Evolutionary conservation across 1,140 invertebrate species (phyloP).

Genomic region (Aradophagus sp.): DNA sequence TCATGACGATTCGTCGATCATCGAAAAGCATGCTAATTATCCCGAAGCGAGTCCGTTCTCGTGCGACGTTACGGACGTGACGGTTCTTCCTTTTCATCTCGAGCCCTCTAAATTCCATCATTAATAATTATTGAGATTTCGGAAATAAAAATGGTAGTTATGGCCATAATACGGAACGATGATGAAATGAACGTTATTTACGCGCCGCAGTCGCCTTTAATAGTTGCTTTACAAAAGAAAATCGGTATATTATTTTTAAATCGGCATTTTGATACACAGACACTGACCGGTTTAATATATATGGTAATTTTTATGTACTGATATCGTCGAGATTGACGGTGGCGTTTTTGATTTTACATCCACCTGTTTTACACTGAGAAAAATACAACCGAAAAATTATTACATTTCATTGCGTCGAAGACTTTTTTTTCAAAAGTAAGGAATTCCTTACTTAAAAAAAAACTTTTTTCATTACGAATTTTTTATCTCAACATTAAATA

Average conservation of each 20-base stretch:
- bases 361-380: background rate
- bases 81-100: conserved; percentile 42
- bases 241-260: conserved; percentile 27
- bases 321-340: conserved; percentile 15
- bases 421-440: no score
- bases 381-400: no score
- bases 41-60: conserved; percentile 25
- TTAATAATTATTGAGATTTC: conserved; percentile 48
- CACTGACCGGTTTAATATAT: conserved; percentile 28
- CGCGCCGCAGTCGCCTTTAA: conserved; percentile 22
- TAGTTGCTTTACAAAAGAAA: conserved; percentile 32
- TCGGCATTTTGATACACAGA: conserved; percentile 1
- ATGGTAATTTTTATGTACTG: conserved; percentile 29
- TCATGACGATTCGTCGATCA: conserved; percentile 49
- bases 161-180: conserved; percentile 33
- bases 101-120: conserved; percentile 34
- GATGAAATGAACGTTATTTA: conserved; percentile 51
- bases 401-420: no score
- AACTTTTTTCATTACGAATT: no score
- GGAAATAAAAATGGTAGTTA: conserved; percentile 42
- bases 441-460: no score
- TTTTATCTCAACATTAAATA: no score
- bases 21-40: conserved; percentile 55
- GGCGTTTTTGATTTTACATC: conserved; percentile 8
- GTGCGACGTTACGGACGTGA: conserved; percentile 31